These are phyloP conservation scores for Drosophila orena DNA, from an alignment of 1,140 invertebrate genomes.

Conservation along the genomic window DNA sequence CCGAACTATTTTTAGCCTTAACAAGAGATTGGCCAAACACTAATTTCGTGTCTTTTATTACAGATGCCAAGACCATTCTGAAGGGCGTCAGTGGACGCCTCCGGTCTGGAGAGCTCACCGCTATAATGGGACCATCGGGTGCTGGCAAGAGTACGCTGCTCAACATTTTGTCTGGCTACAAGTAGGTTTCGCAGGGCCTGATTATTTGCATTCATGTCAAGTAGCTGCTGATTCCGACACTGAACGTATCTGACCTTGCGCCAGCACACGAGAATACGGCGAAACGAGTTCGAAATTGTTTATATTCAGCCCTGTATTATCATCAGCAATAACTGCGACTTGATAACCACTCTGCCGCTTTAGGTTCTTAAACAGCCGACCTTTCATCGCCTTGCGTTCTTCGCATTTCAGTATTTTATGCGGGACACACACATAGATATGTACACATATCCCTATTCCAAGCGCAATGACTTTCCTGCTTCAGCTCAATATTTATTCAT, in stretches of 20 bases:
- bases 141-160: slow-evolving; percentile 96
- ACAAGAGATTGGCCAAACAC: slow-evolving; percentile 5
- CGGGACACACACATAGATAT: not conserved
- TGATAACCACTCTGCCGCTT: slow-evolving; percentile 33
- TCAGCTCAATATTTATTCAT: slow-evolving; percentile 49
- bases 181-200: slow-evolving; percentile 86
- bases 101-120: slow-evolving; percentile 93
- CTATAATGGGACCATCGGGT: slow-evolving; percentile 97
- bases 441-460: not conserved
- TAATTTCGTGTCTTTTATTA: slow-evolving; percentile 64
- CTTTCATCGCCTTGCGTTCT: slow-evolving; percentile 16
- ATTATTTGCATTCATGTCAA: slow-evolving; percentile 46
- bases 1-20: slow-evolving; percentile 27
- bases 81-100: slow-evolving; percentile 93
- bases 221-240: slow-evolving; percentile 1
- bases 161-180: slow-evolving; percentile 94
- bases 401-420: slow-evolving; percentile 47
- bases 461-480: slow-evolving; percentile 12
- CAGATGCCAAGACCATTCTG: slow-evolving; percentile 92
- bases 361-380: slow-evolving; percentile 33
- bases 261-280: slow-evolving; percentile 8
- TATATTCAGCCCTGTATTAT: slow-evolving; percentile 34
- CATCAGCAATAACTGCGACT: slow-evolving; percentile 36
- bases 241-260: slow-evolving; percentile 38
- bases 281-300: slow-evolving; percentile 13